These are phyloP conservation scores for Lethenteron reissneri DNA, from an alignment of 2,113 vertebrate genomes.

Conservation along the genomic window DNA sequence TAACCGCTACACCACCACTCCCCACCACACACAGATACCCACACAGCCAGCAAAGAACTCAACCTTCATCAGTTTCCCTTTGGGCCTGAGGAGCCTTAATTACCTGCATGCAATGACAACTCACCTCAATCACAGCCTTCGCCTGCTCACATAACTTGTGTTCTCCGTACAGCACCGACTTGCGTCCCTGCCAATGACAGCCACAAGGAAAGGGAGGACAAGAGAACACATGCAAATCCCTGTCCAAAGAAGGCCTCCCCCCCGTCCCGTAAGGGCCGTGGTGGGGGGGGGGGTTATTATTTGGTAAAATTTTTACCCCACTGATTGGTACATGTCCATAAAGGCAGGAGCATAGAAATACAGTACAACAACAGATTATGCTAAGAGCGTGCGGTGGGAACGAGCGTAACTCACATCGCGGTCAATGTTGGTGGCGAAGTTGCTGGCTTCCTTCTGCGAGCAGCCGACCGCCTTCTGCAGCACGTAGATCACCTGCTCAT, in stretches of 20 bases:
- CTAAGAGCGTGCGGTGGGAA: background rate
- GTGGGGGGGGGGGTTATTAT: no score
- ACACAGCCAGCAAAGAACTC: no score
- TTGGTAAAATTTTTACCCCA: no score
- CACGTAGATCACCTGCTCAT: constrained; percentile 94
- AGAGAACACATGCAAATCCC: background rate
- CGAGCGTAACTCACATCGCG: constrained; percentile 50
- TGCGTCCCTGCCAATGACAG: constrained; percentile 46
- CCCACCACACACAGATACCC: no score
- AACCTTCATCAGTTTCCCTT: no score
- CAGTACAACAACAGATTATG: constrained; percentile 6
- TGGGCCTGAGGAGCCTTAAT: no score
- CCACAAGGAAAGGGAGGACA: background rate
- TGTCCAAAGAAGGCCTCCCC: no score
- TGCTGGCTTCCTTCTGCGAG: constrained; percentile 79
- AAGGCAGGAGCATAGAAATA: constrained; percentile 3
- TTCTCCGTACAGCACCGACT: constrained; percentile 75
- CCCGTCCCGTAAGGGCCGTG: no score
- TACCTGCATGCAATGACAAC: constrained; percentile 14
- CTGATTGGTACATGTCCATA: background rate
- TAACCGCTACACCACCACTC: no score
- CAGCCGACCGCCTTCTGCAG: constrained; percentile 93
- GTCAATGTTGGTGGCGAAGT: constrained; percentile 87
- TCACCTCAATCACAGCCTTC: constrained; percentile 86
- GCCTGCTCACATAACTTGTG: constrained; percentile 85